Base-by-base conservation (phyloP, 2,113 vertebrate species). In the Psilopogon haemacephalus region DNA sequence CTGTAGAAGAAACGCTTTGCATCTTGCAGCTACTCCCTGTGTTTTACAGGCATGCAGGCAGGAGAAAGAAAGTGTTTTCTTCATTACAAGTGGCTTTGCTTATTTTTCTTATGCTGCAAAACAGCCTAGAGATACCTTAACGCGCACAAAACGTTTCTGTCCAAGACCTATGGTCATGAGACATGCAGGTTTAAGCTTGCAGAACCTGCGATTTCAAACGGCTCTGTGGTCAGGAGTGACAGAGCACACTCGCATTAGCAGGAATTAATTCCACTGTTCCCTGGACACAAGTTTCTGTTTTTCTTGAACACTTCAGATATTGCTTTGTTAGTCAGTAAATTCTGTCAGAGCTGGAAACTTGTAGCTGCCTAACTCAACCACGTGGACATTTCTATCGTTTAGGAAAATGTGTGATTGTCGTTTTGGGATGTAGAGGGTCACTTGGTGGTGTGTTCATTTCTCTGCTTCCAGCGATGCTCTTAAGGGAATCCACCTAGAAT, bases 61-160 rank as follows among this genome's bases (percentile, higher is more conserved):
- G 77, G 38, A 75, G 44, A 77, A 93, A 74, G 40, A 50, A 77
- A 86, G 21, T 42, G 7, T 40, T 90, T 93, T 88, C n/a, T 38
- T 58, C 0, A 0, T 30, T 72, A 33, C 69, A 92, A 67, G 58
- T 11, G 4, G 8, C 14, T 79, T 82, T 13, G 11, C 30, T 82
- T 48, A 8, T 75, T 84, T 93, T 93, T 67, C 71, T 84, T 76
- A 35, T 18, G 48, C 19, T 0, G 0, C n/a, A 58, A 69, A 69
- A 14, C 28, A 33, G 21, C 35, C 14, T 1, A 32, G 44, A 54
- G 30, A 46, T 19, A 68, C 27, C 28, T 30, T 77, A 32, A 78
- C 69, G 72, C 11, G 26, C 26, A 38, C 8, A 60, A 55, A 59
- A 28, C 9, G 2, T 50, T 83, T 71, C 71, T 60, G 38, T 62